A percentile compares a stretch with the other conserved stretches of the same genome.
These are phyloP conservation scores for Drosophila miranda DNA, from an alignment of 1,140 invertebrate genomes.

Conservation along the genomic window DNA sequence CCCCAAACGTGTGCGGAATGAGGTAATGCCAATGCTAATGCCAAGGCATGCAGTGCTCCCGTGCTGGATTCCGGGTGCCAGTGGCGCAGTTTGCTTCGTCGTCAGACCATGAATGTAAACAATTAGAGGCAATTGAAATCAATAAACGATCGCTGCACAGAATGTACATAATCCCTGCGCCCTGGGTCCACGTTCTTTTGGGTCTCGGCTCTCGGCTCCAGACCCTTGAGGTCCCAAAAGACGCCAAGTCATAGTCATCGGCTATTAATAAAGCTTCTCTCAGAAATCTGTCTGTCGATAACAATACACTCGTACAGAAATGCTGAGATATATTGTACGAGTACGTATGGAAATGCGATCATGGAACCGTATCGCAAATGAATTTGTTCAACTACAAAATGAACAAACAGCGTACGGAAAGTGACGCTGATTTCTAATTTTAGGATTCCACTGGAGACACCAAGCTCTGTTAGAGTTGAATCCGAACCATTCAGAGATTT, in stretches of 20 bases:
- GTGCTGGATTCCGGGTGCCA: conserved; percentile 16
- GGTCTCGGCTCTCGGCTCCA: background rate
- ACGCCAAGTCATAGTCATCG: conserved; percentile 64
- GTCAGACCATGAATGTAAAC: conserved; percentile 39
- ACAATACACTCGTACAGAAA: conserved; percentile 35
- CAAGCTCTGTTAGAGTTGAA: no score
- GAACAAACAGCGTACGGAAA: conserved; percentile 28
- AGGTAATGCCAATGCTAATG: conserved; percentile 18
- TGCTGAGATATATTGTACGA: conserved; percentile 11
- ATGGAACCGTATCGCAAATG: conserved; percentile 57
- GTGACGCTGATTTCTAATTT: conserved; percentile 41
- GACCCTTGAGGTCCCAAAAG: conserved; percentile 20
- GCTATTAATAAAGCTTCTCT: conserved; percentile 66
- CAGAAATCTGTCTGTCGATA: conserved; percentile 62
- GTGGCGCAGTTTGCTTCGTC: conserved; percentile 4
- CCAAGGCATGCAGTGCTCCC: conserved; percentile 25
- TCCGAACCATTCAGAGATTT: no score
- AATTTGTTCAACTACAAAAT: conserved; percentile 61
- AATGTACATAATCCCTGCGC: conserved; percentile 26
- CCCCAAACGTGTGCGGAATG: conserved; percentile 6
- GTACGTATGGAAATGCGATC: conserved; percentile 40
- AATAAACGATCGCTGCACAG: conserved; percentile 58
- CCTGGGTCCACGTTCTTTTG: conserved; percentile 22
- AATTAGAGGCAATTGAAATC: conserved; percentile 77
- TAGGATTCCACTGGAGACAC: conserved; percentile 21